A percentile compares a stretch with the other conserved stretches of the same genome.
These are phyloP conservation scores for Athene noctua DNA, from an alignment of 2,113 vertebrate genomes.

Conservation along the genomic window DNA sequence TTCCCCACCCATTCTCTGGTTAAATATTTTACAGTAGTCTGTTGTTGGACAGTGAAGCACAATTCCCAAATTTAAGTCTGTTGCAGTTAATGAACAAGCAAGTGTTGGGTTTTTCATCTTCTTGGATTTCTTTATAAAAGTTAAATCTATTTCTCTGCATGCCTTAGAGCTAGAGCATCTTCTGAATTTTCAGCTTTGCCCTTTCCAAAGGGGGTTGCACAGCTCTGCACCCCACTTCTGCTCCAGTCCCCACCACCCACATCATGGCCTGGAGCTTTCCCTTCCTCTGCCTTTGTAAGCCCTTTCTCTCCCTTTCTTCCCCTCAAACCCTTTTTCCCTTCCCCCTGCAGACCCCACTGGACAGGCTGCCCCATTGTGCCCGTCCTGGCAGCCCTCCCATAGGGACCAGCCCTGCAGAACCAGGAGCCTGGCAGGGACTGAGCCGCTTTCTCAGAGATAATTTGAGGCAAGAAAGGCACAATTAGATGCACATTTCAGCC, in stretches of 20 bases:
- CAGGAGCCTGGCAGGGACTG: not conserved
- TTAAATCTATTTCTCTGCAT: fast-evolving
- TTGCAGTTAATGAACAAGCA: not conserved
- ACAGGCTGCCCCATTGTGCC: not conserved
- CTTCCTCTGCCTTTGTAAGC: not conserved
- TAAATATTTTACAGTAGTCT: not conserved
- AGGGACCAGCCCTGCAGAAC: not conserved
- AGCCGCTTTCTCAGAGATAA: not conserved
- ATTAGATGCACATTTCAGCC: not conserved
- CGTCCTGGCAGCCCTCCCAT: not conserved
- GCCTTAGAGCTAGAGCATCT: not conserved
- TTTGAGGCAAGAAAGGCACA: not conserved
- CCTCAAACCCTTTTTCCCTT: not conserved
- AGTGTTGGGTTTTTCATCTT: not conserved
- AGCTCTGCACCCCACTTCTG: not conserved
- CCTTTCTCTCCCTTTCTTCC: not conserved
- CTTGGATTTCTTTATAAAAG: not conserved
- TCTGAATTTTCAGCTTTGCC: not conserved
- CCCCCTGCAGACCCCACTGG: not conserved
- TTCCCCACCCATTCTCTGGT: not conserved
- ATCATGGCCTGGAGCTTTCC: not conserved
- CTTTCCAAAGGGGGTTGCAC: fast-evolving
- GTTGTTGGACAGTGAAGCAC: not conserved
- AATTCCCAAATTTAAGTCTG: not conserved
- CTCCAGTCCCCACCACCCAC: fast-evolving